Percentiles rank a stretch among this genome's conserved stretches.
These are phyloP conservation scores for Tryphoninae sp. DNA, from an alignment of 2,888 invertebrate species.

Conservation along the genomic window DNA sequence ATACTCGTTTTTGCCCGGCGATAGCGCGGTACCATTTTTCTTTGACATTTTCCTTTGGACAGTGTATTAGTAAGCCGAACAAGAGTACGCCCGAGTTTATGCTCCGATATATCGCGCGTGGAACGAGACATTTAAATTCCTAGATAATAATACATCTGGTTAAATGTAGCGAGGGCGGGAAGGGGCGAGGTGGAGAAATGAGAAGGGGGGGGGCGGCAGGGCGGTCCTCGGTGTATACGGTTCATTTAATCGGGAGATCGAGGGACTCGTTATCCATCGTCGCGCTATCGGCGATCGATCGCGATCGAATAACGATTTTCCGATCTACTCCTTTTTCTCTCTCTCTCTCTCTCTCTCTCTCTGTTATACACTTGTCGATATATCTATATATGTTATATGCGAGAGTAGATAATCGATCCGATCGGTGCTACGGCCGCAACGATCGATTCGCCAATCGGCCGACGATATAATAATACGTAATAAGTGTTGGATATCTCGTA, in stretches of 20 bases:
- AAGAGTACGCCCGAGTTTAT: not conserved
- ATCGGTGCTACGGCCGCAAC: conserved; percentile 10
- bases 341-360: not conserved
- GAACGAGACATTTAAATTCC: conserved; percentile 38
- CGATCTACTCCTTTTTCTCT: conserved; percentile 18
- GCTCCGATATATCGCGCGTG: not conserved
- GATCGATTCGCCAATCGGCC: conserved; percentile 40
- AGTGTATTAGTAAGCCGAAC: conserved; percentile 27
- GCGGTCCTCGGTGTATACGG: not conserved
- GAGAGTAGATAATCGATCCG: conserved; percentile 48
- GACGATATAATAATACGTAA: conserved; percentile 6
- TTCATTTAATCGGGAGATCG: conserved; percentile 31
- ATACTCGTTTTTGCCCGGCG: conserved; percentile 31
- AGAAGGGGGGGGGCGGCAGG: too few species aligned
- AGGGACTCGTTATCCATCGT: conserved; percentile 45
- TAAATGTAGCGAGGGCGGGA: not conserved
- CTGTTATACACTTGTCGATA: not conserved
- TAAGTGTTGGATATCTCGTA: conserved; percentile 42
- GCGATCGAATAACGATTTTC: conserved; percentile 42
- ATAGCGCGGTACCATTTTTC: conserved; percentile 26
- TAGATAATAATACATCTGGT: conserved; percentile 38
- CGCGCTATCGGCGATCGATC: conserved; percentile 46
- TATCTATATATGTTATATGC: conserved; percentile 12
- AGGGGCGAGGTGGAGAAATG: too few species aligned
- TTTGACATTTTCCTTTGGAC: conserved; percentile 36